A percentile compares a stretch with the other conserved stretches of the same genome.
phyloP scores from a whole-genome alignment of 2,113 vertebrate species.

The Misgurnus anguillicaudatus region DNA sequence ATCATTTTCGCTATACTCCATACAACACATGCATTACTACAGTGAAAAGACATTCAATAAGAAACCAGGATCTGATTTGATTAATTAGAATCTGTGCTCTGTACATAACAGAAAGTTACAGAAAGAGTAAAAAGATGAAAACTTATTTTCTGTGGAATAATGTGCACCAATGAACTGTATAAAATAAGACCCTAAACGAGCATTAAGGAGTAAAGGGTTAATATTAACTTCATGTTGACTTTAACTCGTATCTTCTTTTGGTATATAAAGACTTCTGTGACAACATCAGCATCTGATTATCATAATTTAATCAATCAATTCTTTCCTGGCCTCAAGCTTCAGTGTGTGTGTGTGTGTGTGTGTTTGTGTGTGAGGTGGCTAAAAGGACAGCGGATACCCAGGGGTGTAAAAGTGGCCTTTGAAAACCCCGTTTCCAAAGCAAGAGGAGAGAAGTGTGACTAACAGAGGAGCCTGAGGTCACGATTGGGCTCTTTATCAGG shows the following conservation, averaged over 20 bases:
- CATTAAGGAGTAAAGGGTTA: too few species aligned
- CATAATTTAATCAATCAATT: conserved; percentile 77
- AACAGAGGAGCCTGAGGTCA: conserved; percentile 73
- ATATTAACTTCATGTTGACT: not conserved
- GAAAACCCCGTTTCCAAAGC: conserved; percentile 72
- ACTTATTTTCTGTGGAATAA: not conserved
- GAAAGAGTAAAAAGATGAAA: too few species aligned
- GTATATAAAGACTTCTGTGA: conserved; percentile 57
- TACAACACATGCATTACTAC: too few species aligned
- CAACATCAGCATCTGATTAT: conserved; percentile 78
- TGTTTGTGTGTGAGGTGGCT: conserved; percentile 65
- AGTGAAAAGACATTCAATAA: too few species aligned
- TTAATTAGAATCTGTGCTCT: too few species aligned
- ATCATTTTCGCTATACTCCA: too few species aligned
- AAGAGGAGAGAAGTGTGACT: conserved; percentile 82
- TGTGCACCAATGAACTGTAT: not conserved
- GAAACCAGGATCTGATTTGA: too few species aligned
- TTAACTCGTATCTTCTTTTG: not conserved
- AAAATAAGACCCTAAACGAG: not conserved
- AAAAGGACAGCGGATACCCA: conserved; percentile 73
- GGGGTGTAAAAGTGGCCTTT: conserved; percentile 72
- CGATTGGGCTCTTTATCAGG: conserved; percentile 86
- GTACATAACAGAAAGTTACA: too few species aligned
- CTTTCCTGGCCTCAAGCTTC: conserved; percentile 67
- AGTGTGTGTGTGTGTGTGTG: conserved; percentile 40